These are phyloP conservation scores for Cynopterus sphinx DNA, from an alignment of 2,797 vertebrate genomes.

Conservation along the genomic window DNA sequence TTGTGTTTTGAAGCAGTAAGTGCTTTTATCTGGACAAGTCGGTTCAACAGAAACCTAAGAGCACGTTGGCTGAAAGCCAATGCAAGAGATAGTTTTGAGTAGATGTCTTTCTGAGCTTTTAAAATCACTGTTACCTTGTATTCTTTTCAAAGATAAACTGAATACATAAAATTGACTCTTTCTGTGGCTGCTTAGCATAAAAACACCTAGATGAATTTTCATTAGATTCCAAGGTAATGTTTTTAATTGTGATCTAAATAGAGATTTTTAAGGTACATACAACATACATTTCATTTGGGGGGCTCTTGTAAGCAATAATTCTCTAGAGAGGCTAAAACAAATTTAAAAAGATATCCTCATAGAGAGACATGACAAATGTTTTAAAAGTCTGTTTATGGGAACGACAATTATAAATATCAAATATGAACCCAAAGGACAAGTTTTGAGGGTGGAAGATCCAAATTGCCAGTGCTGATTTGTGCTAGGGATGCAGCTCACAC, in stretches of 20 bases:
- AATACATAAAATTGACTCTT: not conserved
- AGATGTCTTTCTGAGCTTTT: not conserved
- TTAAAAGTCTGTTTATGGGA: not conserved
- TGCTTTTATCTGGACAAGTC: not conserved
- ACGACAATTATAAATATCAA: not conserved
- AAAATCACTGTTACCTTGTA: not conserved
- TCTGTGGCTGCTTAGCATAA: not conserved
- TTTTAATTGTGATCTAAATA: not conserved
- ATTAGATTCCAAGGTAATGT: conserved; percentile 28
- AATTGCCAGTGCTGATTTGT: not conserved
- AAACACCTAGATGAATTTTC: conserved; percentile 28
- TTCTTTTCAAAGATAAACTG: not conserved
- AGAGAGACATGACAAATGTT: not conserved
- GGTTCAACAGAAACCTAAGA: not conserved
- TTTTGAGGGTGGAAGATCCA: not conserved
- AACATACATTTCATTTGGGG: conserved; percentile 31
- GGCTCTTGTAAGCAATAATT: not conserved
- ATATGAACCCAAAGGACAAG: not conserved
- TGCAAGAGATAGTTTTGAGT: not conserved
- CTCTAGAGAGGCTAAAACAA: conserved; percentile 21
- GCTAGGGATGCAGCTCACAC: not conserved
- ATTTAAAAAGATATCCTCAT: not conserved
- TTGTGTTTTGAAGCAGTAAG: not conserved
- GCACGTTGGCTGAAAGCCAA: not conserved
- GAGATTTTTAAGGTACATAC: conserved; percentile 44